These are phyloP conservation scores for Choristoneura rosaceana DNA, from an alignment of 2,888 invertebrate species.

Conservation along the genomic window DNA sequence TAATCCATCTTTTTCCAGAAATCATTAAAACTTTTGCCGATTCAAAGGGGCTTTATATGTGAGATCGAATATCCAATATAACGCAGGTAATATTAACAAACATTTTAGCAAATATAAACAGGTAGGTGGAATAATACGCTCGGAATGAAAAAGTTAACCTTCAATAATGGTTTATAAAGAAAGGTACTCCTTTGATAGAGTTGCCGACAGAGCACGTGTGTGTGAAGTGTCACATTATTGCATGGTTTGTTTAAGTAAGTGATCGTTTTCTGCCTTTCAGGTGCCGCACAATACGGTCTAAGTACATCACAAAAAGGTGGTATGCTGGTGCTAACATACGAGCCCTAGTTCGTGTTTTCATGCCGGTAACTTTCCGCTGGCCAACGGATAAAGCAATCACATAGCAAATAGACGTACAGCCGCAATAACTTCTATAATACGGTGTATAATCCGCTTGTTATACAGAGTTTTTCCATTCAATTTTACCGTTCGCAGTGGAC, in stretches of 20 bases:
- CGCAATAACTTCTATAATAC: constrained; percentile 44
- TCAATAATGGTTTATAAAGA: constrained; percentile 1
- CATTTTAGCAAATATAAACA: constrained; percentile 4
- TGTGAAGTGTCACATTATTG: not conserved
- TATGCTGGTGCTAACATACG: constrained; percentile 39
- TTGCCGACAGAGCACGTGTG: not conserved
- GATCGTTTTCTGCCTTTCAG: constrained; percentile 4
- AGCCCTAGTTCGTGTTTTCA: constrained; percentile 44
- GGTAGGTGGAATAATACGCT: constrained; percentile 13
- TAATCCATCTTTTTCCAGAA: constrained; percentile 49
- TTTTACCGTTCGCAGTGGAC: constrained; percentile 28
- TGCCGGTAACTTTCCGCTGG: constrained; percentile 47
- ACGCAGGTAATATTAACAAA: constrained; percentile 24
- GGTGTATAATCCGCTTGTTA: constrained; percentile 44
- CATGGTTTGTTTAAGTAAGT: constrained; percentile 9
- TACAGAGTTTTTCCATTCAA: constrained; percentile 43
- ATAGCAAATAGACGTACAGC: constrained; percentile 49
- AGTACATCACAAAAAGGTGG: constrained; percentile 23
- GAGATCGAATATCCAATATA: constrained; percentile 39
- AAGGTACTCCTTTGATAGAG: not conserved
- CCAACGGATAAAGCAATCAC: constrained; percentile 45
- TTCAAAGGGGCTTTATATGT: constrained; percentile 48
- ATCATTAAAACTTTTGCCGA: constrained; percentile 66
- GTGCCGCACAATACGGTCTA: constrained; percentile 1
- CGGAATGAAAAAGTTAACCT: constrained; percentile 17